Percentiles rank a stretch among this genome's conserved stretches.
Conservation (phyloP, 1,140 invertebrate genomes). For the Doryteuthis pealeii region DNA sequence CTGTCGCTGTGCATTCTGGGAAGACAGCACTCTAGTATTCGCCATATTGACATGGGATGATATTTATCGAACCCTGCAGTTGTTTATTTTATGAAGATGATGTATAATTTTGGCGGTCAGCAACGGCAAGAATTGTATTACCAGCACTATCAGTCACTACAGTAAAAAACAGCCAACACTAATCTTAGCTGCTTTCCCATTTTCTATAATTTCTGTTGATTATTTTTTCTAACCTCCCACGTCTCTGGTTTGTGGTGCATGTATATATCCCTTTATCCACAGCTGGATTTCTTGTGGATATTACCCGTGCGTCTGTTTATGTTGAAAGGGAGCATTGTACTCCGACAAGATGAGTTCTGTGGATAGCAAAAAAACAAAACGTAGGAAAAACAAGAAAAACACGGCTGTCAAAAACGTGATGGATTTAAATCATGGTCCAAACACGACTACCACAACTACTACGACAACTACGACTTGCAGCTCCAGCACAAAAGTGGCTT, state of each 20-base stretch:
- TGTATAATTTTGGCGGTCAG: no score
- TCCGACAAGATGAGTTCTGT: conserved; percentile 31
- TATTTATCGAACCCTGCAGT: no score
- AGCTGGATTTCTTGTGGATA: no score
- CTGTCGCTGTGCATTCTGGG: no score
- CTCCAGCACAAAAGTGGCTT: conserved; percentile 21
- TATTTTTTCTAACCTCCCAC: not conserved
- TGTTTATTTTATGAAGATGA: no score
- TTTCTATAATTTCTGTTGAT: not conserved
- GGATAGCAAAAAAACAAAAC: conserved; percentile 37
- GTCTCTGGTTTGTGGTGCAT: no score
- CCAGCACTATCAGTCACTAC: not conserved
- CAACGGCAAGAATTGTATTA: no score
- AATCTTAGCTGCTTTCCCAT: not conserved
- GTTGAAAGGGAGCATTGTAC: not conserved
- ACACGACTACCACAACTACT: conserved; percentile 10
- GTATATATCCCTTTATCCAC: no score
- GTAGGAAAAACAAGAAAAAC: conserved; percentile 32
- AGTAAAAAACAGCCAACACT: not conserved
- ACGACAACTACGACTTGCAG: conserved; percentile 16
- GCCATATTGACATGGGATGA: no score
- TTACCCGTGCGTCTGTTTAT: not conserved
- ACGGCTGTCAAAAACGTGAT: conserved; percentile 26
- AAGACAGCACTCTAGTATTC: no score
- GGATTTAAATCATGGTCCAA: conserved; percentile 23